Evolutionary conservation across 1,140 invertebrate species (phyloP).

Genomic region (Drosophila azteca): DNA sequence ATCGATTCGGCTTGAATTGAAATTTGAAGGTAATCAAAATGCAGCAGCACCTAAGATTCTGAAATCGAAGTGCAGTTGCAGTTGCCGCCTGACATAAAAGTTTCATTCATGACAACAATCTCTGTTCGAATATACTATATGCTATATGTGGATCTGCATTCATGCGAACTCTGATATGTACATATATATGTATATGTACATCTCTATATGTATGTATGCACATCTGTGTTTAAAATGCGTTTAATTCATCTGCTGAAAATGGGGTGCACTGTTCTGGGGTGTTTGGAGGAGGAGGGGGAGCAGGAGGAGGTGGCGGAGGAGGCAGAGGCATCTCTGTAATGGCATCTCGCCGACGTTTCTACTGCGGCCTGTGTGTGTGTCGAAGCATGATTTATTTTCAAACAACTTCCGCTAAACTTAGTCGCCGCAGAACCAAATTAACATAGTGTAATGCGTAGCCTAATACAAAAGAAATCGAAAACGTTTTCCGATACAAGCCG

Average conservation of each 20-base stretch:
- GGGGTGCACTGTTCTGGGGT: slow-evolving; percentile 30
- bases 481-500: not conserved
- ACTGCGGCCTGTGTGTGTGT: slow-evolving; percentile 21
- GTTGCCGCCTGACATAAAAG: slow-evolving; percentile 58
- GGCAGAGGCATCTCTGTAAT: slow-evolving; percentile 39
- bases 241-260: slow-evolving; percentile 73
- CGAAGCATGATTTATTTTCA: slow-evolving; percentile 72
- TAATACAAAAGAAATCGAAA: slow-evolving; percentile 57
- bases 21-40: slow-evolving; percentile 14
- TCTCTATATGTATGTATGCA: not conserved
- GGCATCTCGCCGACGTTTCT: slow-evolving; percentile 39
- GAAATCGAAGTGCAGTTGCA: slow-evolving; percentile 53
- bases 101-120: slow-evolving; percentile 73
- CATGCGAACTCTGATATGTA: slow-evolving; percentile 22
- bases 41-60: slow-evolving; percentile 9
- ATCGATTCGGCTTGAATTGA: slow-evolving; percentile 15
- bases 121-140: slow-evolving; percentile 20
- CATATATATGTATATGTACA: not conserved
- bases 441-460: slow-evolving; percentile 47
- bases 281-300: not conserved
- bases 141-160: slow-evolving; percentile 29
- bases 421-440: slow-evolving; percentile 34
- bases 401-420: slow-evolving; percentile 64
- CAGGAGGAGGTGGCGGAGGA: slow-evolving; percentile 20
- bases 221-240: slow-evolving; percentile 49